phyloP scores from a whole-genome alignment of 1,140 invertebrate species.

The Lasaia peninsularis region DNA sequence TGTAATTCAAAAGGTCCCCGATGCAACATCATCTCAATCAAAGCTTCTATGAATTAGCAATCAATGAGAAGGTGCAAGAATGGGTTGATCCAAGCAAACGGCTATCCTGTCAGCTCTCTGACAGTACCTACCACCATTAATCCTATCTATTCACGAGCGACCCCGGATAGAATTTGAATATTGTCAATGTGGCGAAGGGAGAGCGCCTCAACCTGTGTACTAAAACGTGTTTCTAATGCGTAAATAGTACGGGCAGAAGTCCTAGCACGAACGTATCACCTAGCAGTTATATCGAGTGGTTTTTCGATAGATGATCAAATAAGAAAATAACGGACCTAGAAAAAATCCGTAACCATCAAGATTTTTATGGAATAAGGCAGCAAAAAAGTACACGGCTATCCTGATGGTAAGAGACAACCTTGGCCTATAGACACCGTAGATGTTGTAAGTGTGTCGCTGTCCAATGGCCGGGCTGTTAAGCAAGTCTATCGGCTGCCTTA shows the following conservation, averaged over 20 bases:
- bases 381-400: no score
- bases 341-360: no score
- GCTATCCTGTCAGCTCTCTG: slow-evolving; percentile 36
- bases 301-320: no score
- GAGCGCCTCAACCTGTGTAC: slow-evolving; percentile 34
- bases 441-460: no score
- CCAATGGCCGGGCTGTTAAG: no score
- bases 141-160: slow-evolving; percentile 60
- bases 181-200: slow-evolving; percentile 42
- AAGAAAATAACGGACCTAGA: no score
- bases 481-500: no score
- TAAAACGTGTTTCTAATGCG: slow-evolving; percentile 54
- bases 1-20: not conserved
- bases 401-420: no score
- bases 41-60: slow-evolving; percentile 21
- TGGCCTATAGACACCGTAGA: no score
- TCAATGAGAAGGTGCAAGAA: slow-evolving; percentile 32
- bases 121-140: slow-evolving; percentile 46
- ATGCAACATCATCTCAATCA: not conserved
- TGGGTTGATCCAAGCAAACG: slow-evolving; percentile 22
- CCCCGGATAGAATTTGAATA: slow-evolving; percentile 59
- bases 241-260: slow-evolving; percentile 31
- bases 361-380: no score
- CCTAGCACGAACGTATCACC: no score
- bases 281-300: no score